phyloP scores from a whole-genome alignment of 2,888 invertebrate genomes.

The Apodemia hepburni region DNA sequence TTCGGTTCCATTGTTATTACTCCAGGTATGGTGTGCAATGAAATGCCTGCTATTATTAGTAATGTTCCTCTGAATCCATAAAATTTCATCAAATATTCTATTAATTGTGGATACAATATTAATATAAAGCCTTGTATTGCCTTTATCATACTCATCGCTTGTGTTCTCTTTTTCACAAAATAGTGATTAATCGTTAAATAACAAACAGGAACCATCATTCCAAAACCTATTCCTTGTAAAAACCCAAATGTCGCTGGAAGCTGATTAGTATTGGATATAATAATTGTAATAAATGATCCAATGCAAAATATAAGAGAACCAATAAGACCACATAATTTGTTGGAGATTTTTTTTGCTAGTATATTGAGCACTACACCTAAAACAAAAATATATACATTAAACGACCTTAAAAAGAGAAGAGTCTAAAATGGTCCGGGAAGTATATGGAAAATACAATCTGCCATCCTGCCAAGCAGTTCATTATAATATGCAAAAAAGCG shows the following conservation, averaged over 20 bases:
- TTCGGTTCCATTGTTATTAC: slow-evolving; percentile 77
- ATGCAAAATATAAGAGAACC: slow-evolving; percentile 74
- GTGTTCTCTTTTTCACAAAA: slow-evolving; percentile 79
- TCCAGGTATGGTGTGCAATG: slow-evolving; percentile 80
- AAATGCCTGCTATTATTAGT: slow-evolving; percentile 78
- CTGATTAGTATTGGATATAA: slow-evolving; percentile 76
- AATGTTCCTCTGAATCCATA: slow-evolving; percentile 84
- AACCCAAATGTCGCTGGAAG: slow-evolving; percentile 78
- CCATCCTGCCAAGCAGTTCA: too few relatives aligned
- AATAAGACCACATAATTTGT: slow-evolving; percentile 76
- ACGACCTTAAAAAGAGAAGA: too few relatives aligned
- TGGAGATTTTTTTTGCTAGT: slow-evolving; percentile 71
- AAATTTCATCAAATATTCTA: slow-evolving; percentile 64
- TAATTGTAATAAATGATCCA: slow-evolving; percentile 75
- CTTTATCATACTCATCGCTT: slow-evolving; percentile 82
- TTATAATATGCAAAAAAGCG: too few relatives aligned
- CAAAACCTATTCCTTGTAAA: slow-evolving; percentile 82
- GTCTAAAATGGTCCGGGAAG: too few relatives aligned
- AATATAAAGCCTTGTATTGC: slow-evolving; percentile 77
- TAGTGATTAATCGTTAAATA: slow-evolving; percentile 83
- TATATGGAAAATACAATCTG: too few relatives aligned
- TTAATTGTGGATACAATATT: slow-evolving; percentile 80
- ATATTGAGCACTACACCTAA: slow-evolving; percentile 81
- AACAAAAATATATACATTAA: slow-evolving; percentile 33
- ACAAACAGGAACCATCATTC: slow-evolving; percentile 82